Evolutionary conservation across 2,113 vertebrate species (phyloP).

Genomic region (Synchiropus splendidus): DNA sequence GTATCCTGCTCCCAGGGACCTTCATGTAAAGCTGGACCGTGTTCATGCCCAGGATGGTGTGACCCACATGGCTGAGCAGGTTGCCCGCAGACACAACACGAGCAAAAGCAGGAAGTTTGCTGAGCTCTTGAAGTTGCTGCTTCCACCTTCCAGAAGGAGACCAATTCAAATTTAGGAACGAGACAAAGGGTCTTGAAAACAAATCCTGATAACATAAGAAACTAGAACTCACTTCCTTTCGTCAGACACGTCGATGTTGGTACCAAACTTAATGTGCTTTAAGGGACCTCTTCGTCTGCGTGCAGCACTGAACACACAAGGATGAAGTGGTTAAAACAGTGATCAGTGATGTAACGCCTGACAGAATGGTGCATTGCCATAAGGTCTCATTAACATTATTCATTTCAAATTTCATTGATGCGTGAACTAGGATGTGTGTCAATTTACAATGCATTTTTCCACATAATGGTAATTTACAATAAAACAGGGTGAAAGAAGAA

Average conservation of each 20-base stretch:
- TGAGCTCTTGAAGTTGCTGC: conserved; percentile 93
- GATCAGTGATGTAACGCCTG: no score
- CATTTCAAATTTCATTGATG: no score
- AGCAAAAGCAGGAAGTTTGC: conserved; percentile 95
- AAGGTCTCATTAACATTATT: no score
- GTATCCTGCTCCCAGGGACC: conserved; percentile 93
- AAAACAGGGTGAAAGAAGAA: no score
- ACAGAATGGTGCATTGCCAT: no score
- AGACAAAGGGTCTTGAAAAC: no score
- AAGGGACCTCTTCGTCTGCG: conserved; percentile 85
- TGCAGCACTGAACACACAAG: conserved; percentile 67
- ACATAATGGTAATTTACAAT: no score
- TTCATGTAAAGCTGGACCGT: conserved; percentile 98
- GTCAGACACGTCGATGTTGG: conserved; percentile 96
- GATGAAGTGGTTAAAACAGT: neutral
- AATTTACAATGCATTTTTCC: no score
- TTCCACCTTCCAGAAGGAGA: conserved; percentile 78
- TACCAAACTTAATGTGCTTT: conserved; percentile 99
- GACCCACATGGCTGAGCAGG: conserved; percentile 93
- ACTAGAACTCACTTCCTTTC: conserved; percentile 86
- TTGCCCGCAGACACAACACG: conserved; percentile 95
- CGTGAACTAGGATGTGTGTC: no score
- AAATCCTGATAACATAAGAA: neutral
- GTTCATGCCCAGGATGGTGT: conserved; percentile 97
- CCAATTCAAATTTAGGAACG: neutral